Base-by-base conservation (phyloP, 37 sponge, comb jelly and placozoan species). In the Mnemiopsis leidyi region DNA sequence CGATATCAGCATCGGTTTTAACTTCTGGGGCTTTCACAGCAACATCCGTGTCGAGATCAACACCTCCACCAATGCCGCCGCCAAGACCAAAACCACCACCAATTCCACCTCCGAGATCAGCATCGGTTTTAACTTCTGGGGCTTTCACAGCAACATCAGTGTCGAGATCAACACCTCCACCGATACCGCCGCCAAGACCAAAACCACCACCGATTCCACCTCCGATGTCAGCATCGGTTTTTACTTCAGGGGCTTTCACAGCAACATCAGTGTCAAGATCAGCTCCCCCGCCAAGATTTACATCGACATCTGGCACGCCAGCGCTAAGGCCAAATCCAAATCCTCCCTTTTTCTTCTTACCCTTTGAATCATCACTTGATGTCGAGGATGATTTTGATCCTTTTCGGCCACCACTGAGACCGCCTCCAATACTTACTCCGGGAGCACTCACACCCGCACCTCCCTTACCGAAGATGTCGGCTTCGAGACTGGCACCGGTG, bases 251-350 rank as follows among this genome's bases (percentile, higher is more conserved):
- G 61, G 61, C 75, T 29, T 2, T 18, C 3, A n/a, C 75, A 71
- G 30, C 75, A 71, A 71, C 30, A 28, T 28, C 30, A 29, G 30
- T 5, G n/a, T 71, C 75, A 71, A n/a, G 30, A 18, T 28, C 75
- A 25, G 75, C 75, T 23, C 75, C 75, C 3, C 75, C 75, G 30
- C 75, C 75, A 21, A 85, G 90, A 39, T 40, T 85, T 16, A 85
- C 90, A 39, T 85, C 90, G 24, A 39, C 90, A 85, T 85, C 90
- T n/a, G 30, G 30, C 5, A 29, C 75, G 20, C 75, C n/a, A 71
- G 30, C 75, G 5, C 75, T 25, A 18, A 71, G 20, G 5, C 75
- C 75, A 25, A 71, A 71, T 71, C 75, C 75, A 25, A 71, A 71
- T 3, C 75, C 75, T 71, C 75, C 75, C 75, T 71, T 71, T 28